A percentile compares a stretch with the other conserved stretches of the same genome.
Evolutionary conservation across 2,888 invertebrate species (phyloP).

Genomic region (Agriotes lineatus): DNA sequence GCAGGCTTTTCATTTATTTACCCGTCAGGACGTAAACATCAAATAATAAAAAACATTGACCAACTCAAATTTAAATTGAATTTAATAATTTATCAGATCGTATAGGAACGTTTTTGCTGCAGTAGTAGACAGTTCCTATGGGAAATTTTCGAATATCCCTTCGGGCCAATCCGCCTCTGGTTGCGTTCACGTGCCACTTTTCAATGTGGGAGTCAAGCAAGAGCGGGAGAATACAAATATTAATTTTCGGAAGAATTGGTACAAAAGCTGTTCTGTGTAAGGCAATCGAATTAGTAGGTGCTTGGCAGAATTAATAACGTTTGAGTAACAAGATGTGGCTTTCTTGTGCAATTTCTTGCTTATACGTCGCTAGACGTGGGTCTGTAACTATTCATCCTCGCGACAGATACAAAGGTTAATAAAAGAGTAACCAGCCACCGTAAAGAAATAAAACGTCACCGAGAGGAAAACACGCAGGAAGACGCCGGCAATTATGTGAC

Average conservation of each 20-base stretch:
- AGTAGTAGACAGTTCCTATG: slow-evolving; percentile 54
- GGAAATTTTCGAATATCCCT: slow-evolving; percentile 58
- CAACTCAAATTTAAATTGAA: slow-evolving; percentile 57
- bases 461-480: slow-evolving; percentile 52
- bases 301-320: slow-evolving; percentile 9
- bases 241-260: background rate
- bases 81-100: slow-evolving; percentile 58
- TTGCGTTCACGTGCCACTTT: slow-evolving; percentile 34
- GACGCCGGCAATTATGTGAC: slow-evolving; percentile 56
- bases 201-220: slow-evolving; percentile 7
- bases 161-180: slow-evolving; percentile 54
- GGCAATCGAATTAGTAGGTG: slow-evolving; percentile 19
- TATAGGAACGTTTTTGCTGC: slow-evolving; percentile 58
- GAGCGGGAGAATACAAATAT: background rate
- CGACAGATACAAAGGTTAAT: slow-evolving; percentile 60
- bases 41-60: slow-evolving; percentile 30
- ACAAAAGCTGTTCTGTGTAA: slow-evolving; percentile 11
- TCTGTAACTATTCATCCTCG: slow-evolving; percentile 55
- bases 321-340: slow-evolving; percentile 6
- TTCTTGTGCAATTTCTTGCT: slow-evolving; percentile 56
- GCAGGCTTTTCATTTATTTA: background rate
- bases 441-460: slow-evolving; percentile 58
- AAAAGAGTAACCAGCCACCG: slow-evolving; percentile 60
- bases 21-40: slow-evolving; percentile 17
- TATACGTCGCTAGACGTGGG: slow-evolving; percentile 57